These are phyloP conservation scores for Hemicrepidius hirtus DNA, from an alignment of 2,888 invertebrate genomes.

Conservation along the genomic window DNA sequence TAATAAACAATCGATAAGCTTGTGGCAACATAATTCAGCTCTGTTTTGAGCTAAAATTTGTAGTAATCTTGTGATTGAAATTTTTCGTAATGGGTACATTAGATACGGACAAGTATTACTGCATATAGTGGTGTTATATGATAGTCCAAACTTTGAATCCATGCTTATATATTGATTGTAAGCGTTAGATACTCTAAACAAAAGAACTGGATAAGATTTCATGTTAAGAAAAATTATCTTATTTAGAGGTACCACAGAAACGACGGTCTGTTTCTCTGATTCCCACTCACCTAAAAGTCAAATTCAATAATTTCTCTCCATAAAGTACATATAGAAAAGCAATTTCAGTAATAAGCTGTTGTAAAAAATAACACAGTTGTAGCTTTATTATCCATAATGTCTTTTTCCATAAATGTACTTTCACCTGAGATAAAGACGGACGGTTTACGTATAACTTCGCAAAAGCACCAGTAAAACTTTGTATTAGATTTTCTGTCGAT, in stretches of 20 bases:
- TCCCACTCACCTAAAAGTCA: constrained; percentile 77
- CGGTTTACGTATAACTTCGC: constrained; percentile 72
- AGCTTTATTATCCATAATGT: constrained; percentile 75
- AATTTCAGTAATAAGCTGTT: constrained; percentile 75
- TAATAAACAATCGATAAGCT: constrained; percentile 81
- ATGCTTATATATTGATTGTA: constrained; percentile 78
- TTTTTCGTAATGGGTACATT: constrained; percentile 80
- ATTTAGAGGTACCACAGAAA: too few relatives aligned
- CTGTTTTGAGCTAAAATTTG: constrained; percentile 83
- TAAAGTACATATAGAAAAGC: constrained; percentile 76
- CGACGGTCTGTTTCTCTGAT: too few relatives aligned
- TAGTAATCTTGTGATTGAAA: constrained; percentile 83
- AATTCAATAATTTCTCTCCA: constrained; percentile 75
- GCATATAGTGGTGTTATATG: constrained; percentile 78
- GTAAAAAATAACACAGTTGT: constrained; percentile 75
- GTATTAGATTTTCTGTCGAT: constrained; percentile 74
- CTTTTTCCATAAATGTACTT: constrained; percentile 74
- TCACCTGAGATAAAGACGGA: constrained; percentile 68
- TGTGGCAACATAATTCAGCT: constrained; percentile 82
- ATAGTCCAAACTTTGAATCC: constrained; percentile 75
- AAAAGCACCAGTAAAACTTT: constrained; percentile 74
- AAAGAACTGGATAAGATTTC: constrained; percentile 3
- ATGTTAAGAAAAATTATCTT: too few relatives aligned
- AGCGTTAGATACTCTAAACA: constrained; percentile 77
- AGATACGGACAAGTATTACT: constrained; percentile 86